Percentiles rank a stretch among this genome's conserved stretches.
Evolutionary conservation across 2,797 vertebrate species (phyloP).

Genomic region (Micrastur ruficollis): DNA sequence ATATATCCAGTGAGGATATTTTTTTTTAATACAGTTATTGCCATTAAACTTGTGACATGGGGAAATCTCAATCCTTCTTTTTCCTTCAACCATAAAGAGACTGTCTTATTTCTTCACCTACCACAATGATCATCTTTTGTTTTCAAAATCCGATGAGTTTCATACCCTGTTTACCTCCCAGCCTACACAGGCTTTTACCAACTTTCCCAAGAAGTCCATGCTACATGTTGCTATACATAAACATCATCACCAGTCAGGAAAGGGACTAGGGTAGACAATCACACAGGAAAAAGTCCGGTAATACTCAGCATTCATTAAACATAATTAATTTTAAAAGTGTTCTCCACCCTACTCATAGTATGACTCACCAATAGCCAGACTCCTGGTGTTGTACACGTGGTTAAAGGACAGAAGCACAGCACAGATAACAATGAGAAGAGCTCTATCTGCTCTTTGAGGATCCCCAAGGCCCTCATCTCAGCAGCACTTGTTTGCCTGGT

Average conservation of each 20-base stretch:
- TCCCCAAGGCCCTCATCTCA: not conserved
- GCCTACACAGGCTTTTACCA: not conserved
- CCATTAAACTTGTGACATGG: not conserved
- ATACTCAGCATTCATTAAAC: not conserved
- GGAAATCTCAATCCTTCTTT: not conserved
- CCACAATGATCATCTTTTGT: not conserved
- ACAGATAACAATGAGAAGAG: not conserved
- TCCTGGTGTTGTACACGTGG: not conserved
- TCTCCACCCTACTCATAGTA: accelerated
- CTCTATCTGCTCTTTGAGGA: not conserved
- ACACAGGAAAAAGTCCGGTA: not conserved
- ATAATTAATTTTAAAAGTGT: not conserved
- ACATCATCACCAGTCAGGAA: not conserved
- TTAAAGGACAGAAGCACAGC: not conserved
- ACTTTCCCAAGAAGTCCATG: not conserved
- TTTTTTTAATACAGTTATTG: not conserved
- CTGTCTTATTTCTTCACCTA: not conserved
- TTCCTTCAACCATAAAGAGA: not conserved
- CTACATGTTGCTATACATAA: not conserved
- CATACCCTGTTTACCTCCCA: not conserved
- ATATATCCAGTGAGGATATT: not conserved
- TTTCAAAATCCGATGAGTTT: not conserved
- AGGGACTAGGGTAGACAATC: not conserved
- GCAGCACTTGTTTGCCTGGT: not conserved
- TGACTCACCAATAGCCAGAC: not conserved